Evolutionary conservation across 2,888 invertebrate genomes (phyloP).

Genomic region (Loripinus fragilis): DNA sequence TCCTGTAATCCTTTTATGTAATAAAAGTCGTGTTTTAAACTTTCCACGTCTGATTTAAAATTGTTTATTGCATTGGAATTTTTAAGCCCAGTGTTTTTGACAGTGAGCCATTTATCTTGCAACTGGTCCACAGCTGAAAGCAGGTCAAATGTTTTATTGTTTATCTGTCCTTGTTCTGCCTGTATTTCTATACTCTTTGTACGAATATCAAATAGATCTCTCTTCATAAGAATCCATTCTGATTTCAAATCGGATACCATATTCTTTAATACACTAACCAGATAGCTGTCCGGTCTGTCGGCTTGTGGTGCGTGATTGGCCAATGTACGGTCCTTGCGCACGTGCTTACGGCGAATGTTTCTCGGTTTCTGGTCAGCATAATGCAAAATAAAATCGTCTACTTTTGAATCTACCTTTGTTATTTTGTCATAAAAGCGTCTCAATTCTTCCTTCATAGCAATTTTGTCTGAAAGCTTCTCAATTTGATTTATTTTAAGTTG

Average conservation of each 20-base stretch:
- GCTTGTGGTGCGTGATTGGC: conserved; percentile 31
- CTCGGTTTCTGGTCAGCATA: conserved; percentile 24
- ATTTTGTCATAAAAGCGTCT: conserved; percentile 41
- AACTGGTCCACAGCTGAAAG: conserved; percentile 33
- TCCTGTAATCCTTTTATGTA: conserved; percentile 34
- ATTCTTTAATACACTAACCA: conserved; percentile 63
- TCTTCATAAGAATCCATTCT: conserved; percentile 81
- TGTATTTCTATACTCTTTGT: conserved; percentile 61
- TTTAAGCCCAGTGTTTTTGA: conserved; percentile 27
- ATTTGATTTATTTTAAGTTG: conserved; percentile 60
- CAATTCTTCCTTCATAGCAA: conserved; percentile 38
- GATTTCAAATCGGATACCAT: conserved; percentile 80
- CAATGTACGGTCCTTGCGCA: conserved; percentile 46
- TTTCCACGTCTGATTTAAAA: conserved; percentile 47
- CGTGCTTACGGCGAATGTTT: conserved; percentile 40
- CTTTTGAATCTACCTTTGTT: conserved; percentile 36
- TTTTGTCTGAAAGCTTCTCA: conserved; percentile 38
- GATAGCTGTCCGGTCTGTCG: conserved; percentile 32
- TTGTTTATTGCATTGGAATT: conserved; percentile 30
- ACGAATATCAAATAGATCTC: conserved; percentile 76
- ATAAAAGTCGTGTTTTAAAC: conserved; percentile 46
- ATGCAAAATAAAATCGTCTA: conserved; percentile 32
- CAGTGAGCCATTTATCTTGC: conserved; percentile 14
- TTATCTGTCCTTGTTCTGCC: conserved; percentile 53
- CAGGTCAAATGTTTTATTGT: conserved; percentile 60